Conservation (phyloP, 2,797 vertebrate genomes). For the Takifugu rubripes region DNA sequence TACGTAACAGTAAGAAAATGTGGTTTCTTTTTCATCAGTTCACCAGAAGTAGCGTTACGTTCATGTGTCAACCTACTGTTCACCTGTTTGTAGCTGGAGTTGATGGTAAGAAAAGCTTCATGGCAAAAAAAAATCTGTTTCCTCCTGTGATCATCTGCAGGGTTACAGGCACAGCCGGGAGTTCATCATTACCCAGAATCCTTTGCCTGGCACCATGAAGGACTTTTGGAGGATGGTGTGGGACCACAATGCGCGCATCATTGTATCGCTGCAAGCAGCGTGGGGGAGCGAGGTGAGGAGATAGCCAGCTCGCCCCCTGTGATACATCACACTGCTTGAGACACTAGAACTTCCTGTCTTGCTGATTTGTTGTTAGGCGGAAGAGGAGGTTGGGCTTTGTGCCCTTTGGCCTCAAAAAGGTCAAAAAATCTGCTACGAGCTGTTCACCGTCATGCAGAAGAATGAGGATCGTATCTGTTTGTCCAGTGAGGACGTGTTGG, state of each 20-base stretch:
- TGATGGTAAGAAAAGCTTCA: too few relatives aligned
- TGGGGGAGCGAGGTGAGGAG: slow-evolving; percentile 29
- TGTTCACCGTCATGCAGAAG: slow-evolving; percentile 86
- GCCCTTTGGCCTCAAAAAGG: slow-evolving; percentile 88
- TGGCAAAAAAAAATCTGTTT: too few relatives aligned
- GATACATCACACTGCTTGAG: not conserved
- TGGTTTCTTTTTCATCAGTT: too few relatives aligned
- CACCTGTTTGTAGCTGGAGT: too few relatives aligned
- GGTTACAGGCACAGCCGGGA: slow-evolving; percentile 88
- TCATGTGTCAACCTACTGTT: too few relatives aligned
- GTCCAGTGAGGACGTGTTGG: slow-evolving; percentile 88
- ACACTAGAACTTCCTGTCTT: not conserved
- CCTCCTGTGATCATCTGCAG: slow-evolving; percentile 59
- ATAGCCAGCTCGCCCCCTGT: too few relatives aligned
- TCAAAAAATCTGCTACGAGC: slow-evolving; percentile 85
- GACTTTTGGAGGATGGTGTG: slow-evolving; percentile 99
- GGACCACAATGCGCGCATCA: slow-evolving; percentile 89
- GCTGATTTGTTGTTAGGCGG: slow-evolving; percentile 65
- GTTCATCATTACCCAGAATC: slow-evolving; percentile 94
- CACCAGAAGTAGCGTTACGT: too few relatives aligned
- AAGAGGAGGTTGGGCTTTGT: slow-evolving; percentile 69
- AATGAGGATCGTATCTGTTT: slow-evolving; percentile 85
- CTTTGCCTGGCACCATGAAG: slow-evolving; percentile 85
- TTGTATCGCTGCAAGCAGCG: slow-evolving; percentile 85
- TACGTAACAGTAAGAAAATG: slow-evolving; percentile 84